These are phyloP conservation scores for Oriolus oriolus DNA, from an alignment of 2,113 vertebrate species.

Conservation along the genomic window DNA sequence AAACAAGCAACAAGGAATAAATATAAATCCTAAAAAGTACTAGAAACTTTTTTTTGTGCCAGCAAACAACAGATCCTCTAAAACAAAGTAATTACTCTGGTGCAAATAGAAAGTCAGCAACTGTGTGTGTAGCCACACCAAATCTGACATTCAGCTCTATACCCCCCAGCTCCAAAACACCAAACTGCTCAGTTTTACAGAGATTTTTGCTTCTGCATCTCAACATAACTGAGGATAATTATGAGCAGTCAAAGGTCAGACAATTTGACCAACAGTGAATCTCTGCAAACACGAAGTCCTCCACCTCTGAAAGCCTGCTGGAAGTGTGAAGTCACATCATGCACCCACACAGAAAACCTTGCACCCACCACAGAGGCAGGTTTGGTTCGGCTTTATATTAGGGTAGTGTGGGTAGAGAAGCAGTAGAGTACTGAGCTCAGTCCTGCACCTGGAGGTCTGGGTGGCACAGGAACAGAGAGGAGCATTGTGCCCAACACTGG, in stretches of 20 bases:
- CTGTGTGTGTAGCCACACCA: neutral
- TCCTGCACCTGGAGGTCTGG: neutral
- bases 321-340: accelerated
- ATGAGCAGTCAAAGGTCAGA: neutral
- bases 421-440: neutral
- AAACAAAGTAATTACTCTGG: neutral
- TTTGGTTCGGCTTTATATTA: neutral
- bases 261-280: neutral
- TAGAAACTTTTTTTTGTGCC: neutral
- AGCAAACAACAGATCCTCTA: neutral
- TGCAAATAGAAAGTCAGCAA: neutral
- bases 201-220: neutral
- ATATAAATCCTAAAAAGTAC: neutral
- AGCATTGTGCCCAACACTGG: neutral
- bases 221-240: neutral
- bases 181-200: neutral
- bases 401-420: accelerated
- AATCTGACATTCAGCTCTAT: neutral
- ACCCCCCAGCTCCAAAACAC: neutral
- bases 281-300: neutral
- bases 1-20: neutral
- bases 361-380: neutral
- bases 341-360: neutral
- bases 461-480: neutral
- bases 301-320: neutral